Base-by-base conservation (phyloP, 2,113 vertebrate genomes). In the Psittacula cyanocephala region DNA sequence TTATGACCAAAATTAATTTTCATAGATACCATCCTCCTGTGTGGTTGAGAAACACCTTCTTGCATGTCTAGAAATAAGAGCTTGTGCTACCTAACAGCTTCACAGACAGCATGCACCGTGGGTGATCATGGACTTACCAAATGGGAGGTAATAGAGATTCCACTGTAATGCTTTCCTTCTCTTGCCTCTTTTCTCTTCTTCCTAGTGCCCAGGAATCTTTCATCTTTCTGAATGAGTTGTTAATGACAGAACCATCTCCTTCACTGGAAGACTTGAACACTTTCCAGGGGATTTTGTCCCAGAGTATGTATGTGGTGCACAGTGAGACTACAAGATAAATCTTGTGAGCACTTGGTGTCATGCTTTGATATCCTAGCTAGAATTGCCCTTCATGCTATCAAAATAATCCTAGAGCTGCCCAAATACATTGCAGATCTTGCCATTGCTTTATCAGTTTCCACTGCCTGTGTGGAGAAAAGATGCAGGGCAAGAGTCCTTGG, bases 271-370 rank as follows among this genome's bases (percentile, higher is more conserved):
- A 65, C 35, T 65, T 85, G 70, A 84, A 78, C 81, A 62, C 24
- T 84, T 94, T 29, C 37, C 27, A 57, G 28, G 41, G 71, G 46
- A 43, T 93, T 96, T 95, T 92, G 47, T 89, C 84, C 81, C 77
- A 76, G 75, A 95, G 43, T 39, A 44, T 72, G 24, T 62, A 31
- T 65, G 47, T 35, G 72, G 65, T 85, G 44, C 57, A n/a, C 44
- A 82, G 24, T 49, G 81, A 89, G 57, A 85, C 39, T 71, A 52
- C 74, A 86, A 83, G 62, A 85, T 37, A 71, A 72, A 79, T 89
- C 35, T 84, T 87, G 57, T 63, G 44, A 95, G 82, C 37, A 19
- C 52, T 78, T 88, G 27, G 44, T 11, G 4, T 88, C 86, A 47
- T 81, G 24, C 55, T 88, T 91, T 87, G 78, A 41, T 59, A 65